Evolutionary conservation across 2,888 invertebrate genomes (phyloP).

Genomic region (Gymnocheta viridis): DNA sequence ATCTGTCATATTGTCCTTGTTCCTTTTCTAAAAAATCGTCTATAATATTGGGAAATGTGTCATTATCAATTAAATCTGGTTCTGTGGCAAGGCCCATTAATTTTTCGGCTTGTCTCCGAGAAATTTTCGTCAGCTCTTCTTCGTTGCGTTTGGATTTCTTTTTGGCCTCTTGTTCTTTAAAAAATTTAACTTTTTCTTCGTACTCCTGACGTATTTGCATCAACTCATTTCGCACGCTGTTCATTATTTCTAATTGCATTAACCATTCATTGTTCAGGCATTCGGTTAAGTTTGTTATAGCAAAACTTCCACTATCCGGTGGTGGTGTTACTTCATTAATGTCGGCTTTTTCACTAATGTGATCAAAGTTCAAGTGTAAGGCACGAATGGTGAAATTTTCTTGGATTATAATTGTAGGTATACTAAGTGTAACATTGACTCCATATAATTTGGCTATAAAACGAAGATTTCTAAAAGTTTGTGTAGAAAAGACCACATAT

Average conservation of each 20-base stretch:
- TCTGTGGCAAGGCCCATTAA: slow-evolving; percentile 69
- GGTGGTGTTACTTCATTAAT: slow-evolving; percentile 74
- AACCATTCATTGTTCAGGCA: slow-evolving; percentile 75
- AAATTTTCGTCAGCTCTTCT: neutral
- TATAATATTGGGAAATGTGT: slow-evolving; percentile 74
- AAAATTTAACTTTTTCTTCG: slow-evolving; percentile 73
- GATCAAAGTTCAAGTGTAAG: slow-evolving; percentile 76
- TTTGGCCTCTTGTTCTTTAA: slow-evolving; percentile 61
- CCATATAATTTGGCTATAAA: slow-evolving; percentile 72
- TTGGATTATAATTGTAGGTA: slow-evolving; percentile 75
- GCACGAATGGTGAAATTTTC: slow-evolving; percentile 76
- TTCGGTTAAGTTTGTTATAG: slow-evolving; percentile 72
- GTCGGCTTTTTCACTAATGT: slow-evolving; percentile 8
- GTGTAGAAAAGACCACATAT: neutral
- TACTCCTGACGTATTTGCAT: slow-evolving; percentile 71
- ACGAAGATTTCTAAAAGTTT: slow-evolving; percentile 71
- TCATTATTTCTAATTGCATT: slow-evolving; percentile 73
- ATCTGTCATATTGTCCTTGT: slow-evolving; percentile 71
- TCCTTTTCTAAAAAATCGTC: slow-evolving; percentile 74
- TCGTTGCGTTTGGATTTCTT: slow-evolving; percentile 47
- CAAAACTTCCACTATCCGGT: slow-evolving; percentile 65
- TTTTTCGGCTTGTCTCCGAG: slow-evolving; percentile 27
- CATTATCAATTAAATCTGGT: slow-evolving; percentile 48
- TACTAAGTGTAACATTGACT: slow-evolving; percentile 69
- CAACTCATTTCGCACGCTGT: slow-evolving; percentile 71